Conservation (phyloP, 2,888 invertebrate species). For the Netelia fuscicornis region DNA sequence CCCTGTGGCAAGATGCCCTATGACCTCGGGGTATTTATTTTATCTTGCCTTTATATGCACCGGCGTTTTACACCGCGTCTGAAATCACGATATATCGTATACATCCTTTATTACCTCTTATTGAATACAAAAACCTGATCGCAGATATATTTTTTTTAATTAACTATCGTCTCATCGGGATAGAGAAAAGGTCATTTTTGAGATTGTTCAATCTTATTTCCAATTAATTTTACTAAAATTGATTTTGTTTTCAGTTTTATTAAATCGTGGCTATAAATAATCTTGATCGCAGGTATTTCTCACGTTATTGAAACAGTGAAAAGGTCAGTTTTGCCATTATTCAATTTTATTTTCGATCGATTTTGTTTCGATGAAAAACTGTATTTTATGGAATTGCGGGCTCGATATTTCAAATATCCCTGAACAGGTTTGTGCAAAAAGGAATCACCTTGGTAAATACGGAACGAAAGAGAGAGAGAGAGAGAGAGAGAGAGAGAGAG, state of each 20-base stretch:
- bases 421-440: background rate
- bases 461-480: no score
- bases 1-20: conserved; percentile 75
- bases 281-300: no score
- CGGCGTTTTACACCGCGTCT: conserved; percentile 18
- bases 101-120: background rate
- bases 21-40: conserved; percentile 76
- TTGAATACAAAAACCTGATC: no score
- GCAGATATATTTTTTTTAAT: no score
- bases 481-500: no score
- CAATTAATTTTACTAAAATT: no score
- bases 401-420: background rate
- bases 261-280: no score
- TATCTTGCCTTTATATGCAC: conserved; percentile 64
- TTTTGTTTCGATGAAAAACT: background rate
- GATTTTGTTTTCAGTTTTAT: no score
- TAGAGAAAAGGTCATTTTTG: background rate
- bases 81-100: background rate
- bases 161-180: background rate
- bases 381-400: background rate
- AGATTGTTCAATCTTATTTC: background rate
- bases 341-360: background rate
- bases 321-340: background rate
- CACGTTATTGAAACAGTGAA: background rate
- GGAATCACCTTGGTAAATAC: no score